A percentile compares a stretch with the other conserved stretches of the same genome.
phyloP scores from a whole-genome alignment of 1,140 invertebrate genomes.

The Solen grandis region DNA sequence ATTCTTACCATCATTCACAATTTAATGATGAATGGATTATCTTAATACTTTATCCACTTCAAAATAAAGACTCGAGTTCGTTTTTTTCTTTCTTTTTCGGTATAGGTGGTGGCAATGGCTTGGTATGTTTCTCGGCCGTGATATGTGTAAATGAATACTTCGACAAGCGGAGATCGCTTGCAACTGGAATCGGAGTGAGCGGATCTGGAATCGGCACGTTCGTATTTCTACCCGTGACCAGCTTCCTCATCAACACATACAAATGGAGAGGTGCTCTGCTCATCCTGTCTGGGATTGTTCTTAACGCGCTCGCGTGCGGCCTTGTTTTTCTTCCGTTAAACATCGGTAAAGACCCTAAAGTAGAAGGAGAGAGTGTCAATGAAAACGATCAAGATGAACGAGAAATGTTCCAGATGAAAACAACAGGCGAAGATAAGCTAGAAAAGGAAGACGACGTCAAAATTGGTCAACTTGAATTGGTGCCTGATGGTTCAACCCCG shows the following conservation, averaged over 20 bases:
- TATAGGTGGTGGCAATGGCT: constrained; percentile 43
- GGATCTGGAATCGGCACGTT: constrained; percentile 95
- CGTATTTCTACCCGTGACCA: constrained; percentile 85
- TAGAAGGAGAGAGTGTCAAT: too few species aligned
- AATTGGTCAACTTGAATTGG: too few species aligned
- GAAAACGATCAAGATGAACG: too few species aligned
- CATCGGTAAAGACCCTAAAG: not conserved
- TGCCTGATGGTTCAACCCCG: too few species aligned
- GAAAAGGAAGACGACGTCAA: too few species aligned
- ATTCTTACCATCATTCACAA: too few species aligned
- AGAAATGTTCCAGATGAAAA: too few species aligned
- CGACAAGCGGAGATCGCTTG: constrained; percentile 95
- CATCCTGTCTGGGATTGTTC: constrained; percentile 89
- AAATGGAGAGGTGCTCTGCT: constrained; percentile 87
- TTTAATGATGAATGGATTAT: too few species aligned
- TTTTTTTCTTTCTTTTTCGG: not conserved
- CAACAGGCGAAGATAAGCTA: too few species aligned
- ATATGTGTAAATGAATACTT: constrained; percentile 90
- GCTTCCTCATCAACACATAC: constrained; percentile 83
- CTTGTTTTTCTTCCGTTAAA: constrained; percentile 18
- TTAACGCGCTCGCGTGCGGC: constrained; percentile 83
- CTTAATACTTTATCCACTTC: too few species aligned
- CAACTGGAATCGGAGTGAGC: constrained; percentile 97
- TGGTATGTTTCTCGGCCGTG: constrained; percentile 43
- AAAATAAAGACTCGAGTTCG: too few species aligned